Base-by-base conservation (phyloP, 2,113 vertebrate genomes). In the Chionodraco myersi region DNA sequence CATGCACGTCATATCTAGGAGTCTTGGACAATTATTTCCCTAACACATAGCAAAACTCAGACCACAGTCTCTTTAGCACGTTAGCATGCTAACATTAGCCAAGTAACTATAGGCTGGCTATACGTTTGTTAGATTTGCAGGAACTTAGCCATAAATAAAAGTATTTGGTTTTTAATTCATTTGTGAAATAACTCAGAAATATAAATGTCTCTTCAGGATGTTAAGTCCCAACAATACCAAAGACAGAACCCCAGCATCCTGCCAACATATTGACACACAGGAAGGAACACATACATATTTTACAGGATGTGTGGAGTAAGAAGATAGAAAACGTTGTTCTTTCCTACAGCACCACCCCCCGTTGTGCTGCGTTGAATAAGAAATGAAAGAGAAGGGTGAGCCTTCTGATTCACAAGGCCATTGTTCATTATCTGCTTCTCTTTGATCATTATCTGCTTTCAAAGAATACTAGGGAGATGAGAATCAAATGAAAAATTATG, bases 381-480 rank as follows among this genome's bases (percentile, higher is more conserved):
- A 75, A 75, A 73, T 80, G 72, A 84, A 71, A 77, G 68, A 48
- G 52, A 54, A 57, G 21, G 48, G 16, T 18, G 58, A 44, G 54
- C 18, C 70, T 18, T 58, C 13, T 14, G 44, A 23, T 52, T 86
- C 78, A 73, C 66, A 62, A 72, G 67, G 59, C 76, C 78, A 77
- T 84, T 82, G 82, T 84, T 88, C 72, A 82, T 81, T 86, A 81
- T 75, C 76, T 77, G 66, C 18, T 9, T 72, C 61, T 71, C 83
- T 84, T 87, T 87, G 77, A 80, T 59, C 58, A 74, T 10, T 56
- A 66, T 84, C 63, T 79, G 30, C 75, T 77, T 83, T 84, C 56
- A 84, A 88, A 87, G 61, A 67, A 80, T 80, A 14, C 72, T 58
- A 72, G 62, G 36, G 7, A 44, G 49, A 18, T 36, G 52, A 23